phyloP scores from a whole-genome alignment of 2,113 vertebrate genomes.

The Anas platyrhynchos region DNA sequence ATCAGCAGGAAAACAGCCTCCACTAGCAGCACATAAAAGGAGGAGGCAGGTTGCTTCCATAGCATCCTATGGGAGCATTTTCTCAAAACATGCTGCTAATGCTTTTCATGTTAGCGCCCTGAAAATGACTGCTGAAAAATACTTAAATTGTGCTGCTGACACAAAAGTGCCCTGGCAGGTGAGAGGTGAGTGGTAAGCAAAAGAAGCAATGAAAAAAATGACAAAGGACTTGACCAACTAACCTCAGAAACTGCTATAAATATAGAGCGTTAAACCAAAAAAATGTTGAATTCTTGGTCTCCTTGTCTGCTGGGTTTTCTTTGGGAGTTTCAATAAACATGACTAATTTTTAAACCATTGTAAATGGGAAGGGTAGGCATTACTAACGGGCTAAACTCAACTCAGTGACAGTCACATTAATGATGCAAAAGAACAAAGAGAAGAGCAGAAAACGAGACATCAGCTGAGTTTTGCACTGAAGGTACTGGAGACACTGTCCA shows the following conservation, averaged over 20 bases:
- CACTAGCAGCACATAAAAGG: background rate
- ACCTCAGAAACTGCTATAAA: background rate
- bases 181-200: background rate
- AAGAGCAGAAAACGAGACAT: background rate
- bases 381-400: background rate
- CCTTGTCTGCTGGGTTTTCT: background rate
- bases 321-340: background rate
- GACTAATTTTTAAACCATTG: background rate
- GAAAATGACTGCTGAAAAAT: background rate
- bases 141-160: background rate
- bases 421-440: background rate
- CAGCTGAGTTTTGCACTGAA: background rate
- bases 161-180: background rate
- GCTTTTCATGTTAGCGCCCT: background rate
- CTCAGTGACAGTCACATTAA: background rate
- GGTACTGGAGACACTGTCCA: background rate
- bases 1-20: background rate
- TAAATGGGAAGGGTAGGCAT: background rate
- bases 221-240: background rate
- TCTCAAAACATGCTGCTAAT: background rate
- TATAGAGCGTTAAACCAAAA: background rate
- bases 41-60: background rate
- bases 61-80: background rate
- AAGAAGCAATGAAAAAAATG: background rate
- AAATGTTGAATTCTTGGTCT: background rate